These are phyloP conservation scores for Heliornis fulica DNA, from an alignment of 2,113 vertebrate species.

Conservation along the genomic window DNA sequence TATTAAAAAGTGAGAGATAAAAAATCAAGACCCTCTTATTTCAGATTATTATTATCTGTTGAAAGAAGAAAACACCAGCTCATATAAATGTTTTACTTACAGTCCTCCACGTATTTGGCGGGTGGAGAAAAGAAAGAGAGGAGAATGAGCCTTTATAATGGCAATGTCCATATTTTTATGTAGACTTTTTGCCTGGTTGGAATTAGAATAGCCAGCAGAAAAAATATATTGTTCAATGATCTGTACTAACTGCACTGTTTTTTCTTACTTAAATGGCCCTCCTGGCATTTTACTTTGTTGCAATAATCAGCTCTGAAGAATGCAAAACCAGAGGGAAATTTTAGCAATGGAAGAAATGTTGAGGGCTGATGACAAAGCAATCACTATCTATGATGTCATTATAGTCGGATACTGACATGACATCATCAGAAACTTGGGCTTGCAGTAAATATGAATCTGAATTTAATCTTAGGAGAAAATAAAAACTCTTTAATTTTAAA, in stretches of 20 bases:
- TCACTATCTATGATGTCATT: background rate
- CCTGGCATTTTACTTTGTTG: background rate
- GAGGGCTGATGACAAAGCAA: background rate
- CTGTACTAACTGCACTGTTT: background rate
- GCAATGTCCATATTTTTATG: background rate
- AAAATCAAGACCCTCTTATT: background rate
- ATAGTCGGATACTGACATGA: background rate
- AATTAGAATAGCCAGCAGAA: background rate
- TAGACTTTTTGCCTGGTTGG: background rate
- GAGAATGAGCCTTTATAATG: background rate
- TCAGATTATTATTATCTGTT: background rate
- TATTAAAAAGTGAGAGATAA: background rate
- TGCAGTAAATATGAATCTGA: background rate
- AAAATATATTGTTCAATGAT: constrained; percentile 6
- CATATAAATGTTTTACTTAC: background rate
- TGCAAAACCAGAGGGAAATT: background rate
- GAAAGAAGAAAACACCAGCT: background rate
- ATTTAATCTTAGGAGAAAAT: background rate
- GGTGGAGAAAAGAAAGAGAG: background rate
- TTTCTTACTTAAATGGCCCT: background rate
- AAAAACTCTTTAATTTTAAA: background rate
- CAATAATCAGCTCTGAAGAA: background rate
- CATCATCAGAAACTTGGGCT: background rate
- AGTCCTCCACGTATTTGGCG: background rate
- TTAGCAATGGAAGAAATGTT: background rate